Evolutionary conservation across 1,140 invertebrate species (phyloP), one percentile per base, ranked within the genome.

Genomic region (Musca vetustissima): DNA sequence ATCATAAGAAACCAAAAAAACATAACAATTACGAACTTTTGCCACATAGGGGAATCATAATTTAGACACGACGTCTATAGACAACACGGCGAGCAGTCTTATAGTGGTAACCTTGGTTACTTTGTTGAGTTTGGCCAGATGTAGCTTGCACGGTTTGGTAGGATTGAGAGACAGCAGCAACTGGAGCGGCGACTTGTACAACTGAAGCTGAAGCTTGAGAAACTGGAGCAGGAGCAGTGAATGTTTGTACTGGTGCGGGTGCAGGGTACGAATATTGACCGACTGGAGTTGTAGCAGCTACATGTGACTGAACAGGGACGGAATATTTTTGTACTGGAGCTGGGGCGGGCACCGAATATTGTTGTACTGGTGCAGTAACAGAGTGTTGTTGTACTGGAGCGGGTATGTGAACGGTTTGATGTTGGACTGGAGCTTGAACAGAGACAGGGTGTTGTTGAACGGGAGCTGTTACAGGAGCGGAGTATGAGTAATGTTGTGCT

Each of bases 11-110:
- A 43, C 11, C 7, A 43, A 43, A 43, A n/a, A n/a, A 43, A 43
- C 36, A 43, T 43, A 43, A 43, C 36, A 43, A 43, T 43, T 43
- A 13, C 6, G 6, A 43, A 11, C 3, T 28, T 43, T 11, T 43
- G 6, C 4, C 36, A 6, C 1, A 11, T 43, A 2, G 13, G 13
- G 15, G 25, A 7, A 59, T 59, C 55, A n/a, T 49, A 53, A 36
- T n/a, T 74, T 77, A 79, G 24, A 71, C 72, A 53, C 77, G 77
- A 71, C 76, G 71, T 57, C 43, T 77, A 67, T 71, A 70, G 49
- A 79, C 77, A 55, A 74, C 74, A 57, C 77, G 77, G 71, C 77
- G 77, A 17, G 77, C 70, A 65, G 73, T 72, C 47, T 68, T 76
- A 71, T 79, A 79, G 52, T 73, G 70, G 72, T 75, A 75, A 53